Percentiles rank a stretch among this genome's conserved stretches.
phyloP scores from a whole-genome alignment of 2,797 vertebrate species.

The Aplochiton taeniatus region DNA sequence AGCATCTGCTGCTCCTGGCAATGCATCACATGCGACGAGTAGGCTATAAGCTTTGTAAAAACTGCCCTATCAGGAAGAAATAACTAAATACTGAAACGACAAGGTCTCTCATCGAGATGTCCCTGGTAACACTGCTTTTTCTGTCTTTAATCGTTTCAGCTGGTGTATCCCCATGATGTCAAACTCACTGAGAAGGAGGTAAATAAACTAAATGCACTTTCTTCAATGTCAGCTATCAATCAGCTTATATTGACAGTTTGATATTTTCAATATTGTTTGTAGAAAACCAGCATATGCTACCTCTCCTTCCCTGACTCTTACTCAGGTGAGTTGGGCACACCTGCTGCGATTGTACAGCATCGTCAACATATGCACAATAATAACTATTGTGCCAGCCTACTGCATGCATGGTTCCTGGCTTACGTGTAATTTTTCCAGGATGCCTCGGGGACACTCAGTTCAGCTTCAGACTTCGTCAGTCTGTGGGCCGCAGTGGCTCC shows the following conservation, averaged over 20 bases:
- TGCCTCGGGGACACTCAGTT: slow-evolving; percentile 95
- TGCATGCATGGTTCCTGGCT: too few relatives aligned
- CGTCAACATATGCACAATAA: background rate
- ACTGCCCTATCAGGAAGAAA: too few relatives aligned
- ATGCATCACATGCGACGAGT: slow-evolving; percentile 1
- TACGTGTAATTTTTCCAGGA: slow-evolving; percentile 64
- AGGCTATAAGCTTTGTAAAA: background rate
- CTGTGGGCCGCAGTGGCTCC: slow-evolving; percentile 71
- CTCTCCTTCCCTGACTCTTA: slow-evolving; percentile 95
- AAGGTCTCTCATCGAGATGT: too few relatives aligned
- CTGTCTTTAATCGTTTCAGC: slow-evolving; percentile 64
- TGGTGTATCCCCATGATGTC: slow-evolving; percentile 86
- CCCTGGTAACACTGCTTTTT: too few relatives aligned
- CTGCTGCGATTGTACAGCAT: too few relatives aligned
- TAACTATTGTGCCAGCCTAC: background rate
- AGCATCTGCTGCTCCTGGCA: slow-evolving; percentile 7
- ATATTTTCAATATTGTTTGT: slow-evolving; percentile 23
- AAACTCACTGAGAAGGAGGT: slow-evolving; percentile 94
- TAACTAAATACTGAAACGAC: too few relatives aligned
- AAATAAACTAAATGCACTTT: slow-evolving; percentile 16
- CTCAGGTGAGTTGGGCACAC: slow-evolving; percentile 78
- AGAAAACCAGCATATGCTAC: slow-evolving; percentile 97
- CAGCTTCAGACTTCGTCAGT: slow-evolving; percentile 90
- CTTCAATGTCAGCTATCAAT: background rate
- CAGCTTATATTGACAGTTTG: background rate